Evolutionary conservation across 1,140 invertebrate genomes (phyloP).

Genomic region (Cydia fagiglandana): DNA sequence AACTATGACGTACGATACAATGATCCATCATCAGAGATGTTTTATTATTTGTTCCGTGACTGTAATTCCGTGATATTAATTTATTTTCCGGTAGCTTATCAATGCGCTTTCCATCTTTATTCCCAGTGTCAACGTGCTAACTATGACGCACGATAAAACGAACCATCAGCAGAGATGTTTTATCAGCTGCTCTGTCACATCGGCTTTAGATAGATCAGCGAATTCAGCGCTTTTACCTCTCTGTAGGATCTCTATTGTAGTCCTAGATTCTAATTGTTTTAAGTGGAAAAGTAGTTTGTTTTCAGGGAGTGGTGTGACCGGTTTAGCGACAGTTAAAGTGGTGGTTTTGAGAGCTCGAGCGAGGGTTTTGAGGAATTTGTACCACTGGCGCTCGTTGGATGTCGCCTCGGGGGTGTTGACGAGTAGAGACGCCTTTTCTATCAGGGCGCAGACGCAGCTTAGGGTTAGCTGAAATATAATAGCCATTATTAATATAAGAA

Average conservation of each 20-base stretch:
- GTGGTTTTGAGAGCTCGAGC: constrained; percentile 63
- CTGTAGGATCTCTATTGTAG: constrained; percentile 67
- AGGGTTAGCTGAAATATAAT: constrained; percentile 56
- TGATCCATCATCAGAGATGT: constrained; percentile 54
- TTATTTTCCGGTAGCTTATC: constrained; percentile 39
- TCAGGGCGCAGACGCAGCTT: constrained; percentile 60
- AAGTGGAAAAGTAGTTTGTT: constrained; percentile 52
- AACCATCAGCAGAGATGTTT: constrained; percentile 65
- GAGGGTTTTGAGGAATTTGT: constrained; percentile 67
- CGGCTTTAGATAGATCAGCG: constrained; percentile 58
- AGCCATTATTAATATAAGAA: too few relatives aligned
- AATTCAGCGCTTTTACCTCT: constrained; percentile 59
- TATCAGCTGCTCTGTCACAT: constrained; percentile 55
- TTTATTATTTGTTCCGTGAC: constrained; percentile 56
- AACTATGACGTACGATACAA: not conserved
- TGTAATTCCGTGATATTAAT: constrained; percentile 29
- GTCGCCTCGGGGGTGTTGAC: constrained; percentile 66
- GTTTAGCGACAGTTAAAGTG: constrained; percentile 49
- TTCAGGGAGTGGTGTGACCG: constrained; percentile 50
- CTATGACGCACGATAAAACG: not conserved
- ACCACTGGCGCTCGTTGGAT: constrained; percentile 68
- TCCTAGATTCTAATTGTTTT: constrained; percentile 61
- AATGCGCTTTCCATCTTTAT: not conserved
- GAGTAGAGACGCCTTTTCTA: constrained; percentile 57
- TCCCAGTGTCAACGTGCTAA: not conserved